Percentiles rank a stretch among this genome's conserved stretches.
These are phyloP conservation scores for Helicolenus hilgendorfi DNA, from an alignment of 2,797 vertebrate species.

Conservation along the genomic window DNA sequence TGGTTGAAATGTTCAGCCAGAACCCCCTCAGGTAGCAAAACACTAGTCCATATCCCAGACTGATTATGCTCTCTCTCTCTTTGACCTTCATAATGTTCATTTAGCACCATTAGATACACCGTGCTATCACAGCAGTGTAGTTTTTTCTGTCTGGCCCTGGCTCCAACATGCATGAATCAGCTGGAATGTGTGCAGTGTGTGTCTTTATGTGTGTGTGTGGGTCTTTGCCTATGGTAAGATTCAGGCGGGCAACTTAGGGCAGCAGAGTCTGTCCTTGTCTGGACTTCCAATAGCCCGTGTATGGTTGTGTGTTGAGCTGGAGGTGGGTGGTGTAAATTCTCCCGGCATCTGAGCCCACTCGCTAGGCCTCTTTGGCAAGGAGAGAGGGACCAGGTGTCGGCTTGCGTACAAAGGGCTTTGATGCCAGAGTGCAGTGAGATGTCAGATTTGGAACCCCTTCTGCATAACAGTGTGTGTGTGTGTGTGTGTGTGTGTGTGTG, in stretches of 20 bases:
- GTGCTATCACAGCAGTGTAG: conserved; percentile 68
- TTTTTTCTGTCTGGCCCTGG: conserved; percentile 62
- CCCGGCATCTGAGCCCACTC: conserved; percentile 81
- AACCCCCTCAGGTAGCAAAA: conserved; percentile 46
- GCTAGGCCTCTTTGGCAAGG: conserved; percentile 81
- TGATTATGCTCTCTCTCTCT: conserved; percentile 42
- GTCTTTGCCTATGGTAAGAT: conserved; percentile 14
- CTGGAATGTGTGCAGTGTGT: conserved; percentile 7
- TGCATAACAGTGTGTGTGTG: conserved; percentile 51
- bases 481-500: conserved; percentile 8
- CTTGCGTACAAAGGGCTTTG: conserved; percentile 78
- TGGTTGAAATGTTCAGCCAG: conserved; percentile 42
- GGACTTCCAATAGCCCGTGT: conserved; percentile 45
- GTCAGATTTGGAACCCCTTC: conserved; percentile 73
- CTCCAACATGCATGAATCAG: conserved; percentile 43
- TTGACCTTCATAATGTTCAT: conserved; percentile 67
- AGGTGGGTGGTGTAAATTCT: conserved; percentile 70
- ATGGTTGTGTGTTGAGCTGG: conserved; percentile 59
- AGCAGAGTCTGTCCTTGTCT: conserved; percentile 48
- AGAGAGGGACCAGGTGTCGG: conserved; percentile 85
- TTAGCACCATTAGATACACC: conserved; percentile 68
- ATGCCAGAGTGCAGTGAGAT: conserved; percentile 81
- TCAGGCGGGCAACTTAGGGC: conserved; percentile 17
- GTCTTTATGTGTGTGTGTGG: neutral
- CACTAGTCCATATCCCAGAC: conserved; percentile 44